Evolutionary conservation across 2,113 vertebrate genomes (phyloP).

Genomic region (Corythornis cristatus): DNA sequence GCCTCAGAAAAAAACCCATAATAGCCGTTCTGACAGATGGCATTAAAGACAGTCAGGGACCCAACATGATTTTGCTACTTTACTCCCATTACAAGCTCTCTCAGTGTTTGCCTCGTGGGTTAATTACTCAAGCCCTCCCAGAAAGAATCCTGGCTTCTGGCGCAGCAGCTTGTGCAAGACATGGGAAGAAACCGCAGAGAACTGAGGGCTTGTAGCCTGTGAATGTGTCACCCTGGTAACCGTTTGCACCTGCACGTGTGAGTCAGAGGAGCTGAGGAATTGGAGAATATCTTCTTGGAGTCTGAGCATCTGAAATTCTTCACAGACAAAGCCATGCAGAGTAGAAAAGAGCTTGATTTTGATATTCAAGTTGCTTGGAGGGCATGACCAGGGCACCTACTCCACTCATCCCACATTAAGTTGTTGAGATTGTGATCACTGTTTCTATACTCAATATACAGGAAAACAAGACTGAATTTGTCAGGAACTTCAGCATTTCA

Average conservation of each 20-base stretch:
- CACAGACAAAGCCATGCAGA: background rate
- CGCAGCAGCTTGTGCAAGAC: constrained; percentile 48
- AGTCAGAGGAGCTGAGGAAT: constrained; percentile 15
- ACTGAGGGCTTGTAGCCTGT: constrained; percentile 5
- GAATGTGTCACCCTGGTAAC: constrained; percentile 69
- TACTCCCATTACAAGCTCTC: background rate
- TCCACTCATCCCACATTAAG: fast-evolving
- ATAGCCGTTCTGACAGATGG: constrained; percentile 31
- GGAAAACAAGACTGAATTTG: background rate
- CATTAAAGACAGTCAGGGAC: constrained; percentile 27
- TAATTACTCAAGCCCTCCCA: constrained; percentile 50
- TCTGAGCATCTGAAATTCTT: background rate
- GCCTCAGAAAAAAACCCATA: background rate
- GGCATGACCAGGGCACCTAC: background rate
- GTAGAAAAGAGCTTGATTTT: background rate
- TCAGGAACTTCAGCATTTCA: background rate
- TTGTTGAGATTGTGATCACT: background rate
- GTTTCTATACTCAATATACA: fast-evolving
- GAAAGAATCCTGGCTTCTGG: constrained; percentile 51
- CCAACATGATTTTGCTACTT: background rate
- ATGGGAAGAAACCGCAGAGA: background rate
- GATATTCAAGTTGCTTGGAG: background rate
- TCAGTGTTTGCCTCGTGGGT: background rate
- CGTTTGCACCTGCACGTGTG: constrained; percentile 53
- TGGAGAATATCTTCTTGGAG: background rate